Conservation (phyloP, 2,797 vertebrate genomes). For the Cuniculus paca region DNA sequence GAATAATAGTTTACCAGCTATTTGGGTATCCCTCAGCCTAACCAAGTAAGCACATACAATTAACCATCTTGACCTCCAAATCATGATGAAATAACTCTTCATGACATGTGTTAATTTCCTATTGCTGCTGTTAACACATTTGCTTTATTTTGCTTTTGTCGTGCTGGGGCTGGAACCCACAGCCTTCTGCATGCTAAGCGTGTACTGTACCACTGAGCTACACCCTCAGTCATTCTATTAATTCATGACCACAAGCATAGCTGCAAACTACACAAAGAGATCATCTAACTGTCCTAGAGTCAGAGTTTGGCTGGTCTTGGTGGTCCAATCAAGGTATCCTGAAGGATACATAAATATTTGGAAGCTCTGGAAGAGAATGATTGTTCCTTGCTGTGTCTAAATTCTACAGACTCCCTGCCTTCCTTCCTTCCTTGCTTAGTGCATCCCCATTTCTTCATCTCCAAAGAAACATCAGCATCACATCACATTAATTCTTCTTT, state of each 20-base stretch:
- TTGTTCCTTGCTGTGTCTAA: background rate
- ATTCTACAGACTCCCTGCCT: background rate
- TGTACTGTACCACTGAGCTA: background rate
- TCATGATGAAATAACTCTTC: background rate
- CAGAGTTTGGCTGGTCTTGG: background rate
- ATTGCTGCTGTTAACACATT: background rate
- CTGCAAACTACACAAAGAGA: background rate
- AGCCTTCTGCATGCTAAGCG: background rate
- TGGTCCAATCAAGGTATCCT: background rate
- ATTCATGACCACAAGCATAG: background rate
- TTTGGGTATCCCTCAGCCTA: background rate
- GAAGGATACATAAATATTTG: background rate
- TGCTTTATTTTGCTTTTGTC: background rate
- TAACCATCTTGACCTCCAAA: background rate
- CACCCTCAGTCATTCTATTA: background rate
- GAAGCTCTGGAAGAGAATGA: background rate
- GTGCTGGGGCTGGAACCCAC: background rate
- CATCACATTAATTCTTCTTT: background rate
- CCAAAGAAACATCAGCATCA: background rate
- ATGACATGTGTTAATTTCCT: background rate
- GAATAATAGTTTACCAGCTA: background rate
- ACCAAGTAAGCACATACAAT: background rate
- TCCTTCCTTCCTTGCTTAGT: background rate
- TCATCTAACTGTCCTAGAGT: background rate
- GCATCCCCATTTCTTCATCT: background rate